Conservation (phyloP, 2,113 vertebrate genomes). For the Maccullochella peelii region DNA sequence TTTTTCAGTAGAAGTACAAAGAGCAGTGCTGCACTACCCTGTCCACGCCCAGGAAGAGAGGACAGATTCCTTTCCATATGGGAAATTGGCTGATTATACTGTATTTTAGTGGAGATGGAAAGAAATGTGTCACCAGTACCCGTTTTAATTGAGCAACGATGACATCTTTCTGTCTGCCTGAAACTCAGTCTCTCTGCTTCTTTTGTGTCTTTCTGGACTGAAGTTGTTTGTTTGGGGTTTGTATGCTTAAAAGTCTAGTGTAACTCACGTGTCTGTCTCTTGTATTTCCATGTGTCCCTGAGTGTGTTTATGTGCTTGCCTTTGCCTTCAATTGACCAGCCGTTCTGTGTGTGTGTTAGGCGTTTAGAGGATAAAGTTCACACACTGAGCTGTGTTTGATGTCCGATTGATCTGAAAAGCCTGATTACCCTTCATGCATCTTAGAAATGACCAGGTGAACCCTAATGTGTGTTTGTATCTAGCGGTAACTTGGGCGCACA, state of each 20-base stretch:
- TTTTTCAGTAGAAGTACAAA: conserved; percentile 8
- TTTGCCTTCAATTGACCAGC: conserved; percentile 36
- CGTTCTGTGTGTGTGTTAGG: background rate
- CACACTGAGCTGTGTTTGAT: conserved; percentile 54
- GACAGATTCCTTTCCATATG: background rate
- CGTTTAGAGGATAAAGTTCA: conserved; percentile 51
- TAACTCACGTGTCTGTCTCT: background rate
- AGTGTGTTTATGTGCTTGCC: background rate
- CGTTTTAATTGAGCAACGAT: background rate
- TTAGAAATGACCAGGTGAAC: conserved; percentile 44
- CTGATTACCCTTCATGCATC: conserved; percentile 59
- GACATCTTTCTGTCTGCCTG: no score
- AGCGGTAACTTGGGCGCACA: background rate
- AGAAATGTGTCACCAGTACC: background rate
- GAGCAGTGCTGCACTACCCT: background rate
- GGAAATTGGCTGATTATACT: background rate
- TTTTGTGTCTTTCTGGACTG: background rate
- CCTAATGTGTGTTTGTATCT: conserved; percentile 30
- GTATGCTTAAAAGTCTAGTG: background rate
- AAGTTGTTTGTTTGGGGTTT: background rate
- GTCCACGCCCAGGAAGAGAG: conserved; percentile 20
- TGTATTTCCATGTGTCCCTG: background rate
- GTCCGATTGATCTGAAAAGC: conserved; percentile 57
- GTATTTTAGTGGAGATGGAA: conserved; percentile 1
- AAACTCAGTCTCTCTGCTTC: background rate